Base-by-base conservation (phyloP, 2,113 vertebrate species). In the Columba janthina region DNA sequence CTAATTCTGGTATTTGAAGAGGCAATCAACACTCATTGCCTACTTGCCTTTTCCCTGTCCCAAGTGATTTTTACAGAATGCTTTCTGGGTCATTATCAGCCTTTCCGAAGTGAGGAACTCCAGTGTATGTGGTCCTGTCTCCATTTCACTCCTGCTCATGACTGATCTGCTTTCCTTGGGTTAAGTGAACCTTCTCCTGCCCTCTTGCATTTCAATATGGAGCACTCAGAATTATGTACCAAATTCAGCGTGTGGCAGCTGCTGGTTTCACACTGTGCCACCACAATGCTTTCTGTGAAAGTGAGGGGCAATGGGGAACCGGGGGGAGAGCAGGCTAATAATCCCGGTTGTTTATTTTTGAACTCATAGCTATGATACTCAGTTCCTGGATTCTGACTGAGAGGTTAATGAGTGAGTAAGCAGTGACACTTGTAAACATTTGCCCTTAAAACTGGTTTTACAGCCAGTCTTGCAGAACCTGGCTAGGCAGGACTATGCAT, bases 241-340 rank as follows among this genome's bases (percentile, higher is more conserved):
- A 64, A 73, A 74, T 74, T 66, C 65, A 51, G 22, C 6, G 2
- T 26, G 24, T n/a, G 26, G 61, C 77, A 82, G 40, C 91, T 87
- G 77, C 70, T 71, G 80, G 28, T 65, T 88, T 92, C 57, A 36
- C 13, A 5, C 2, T 0, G 1, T 77, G 73, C 46, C 40, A 62
- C n/a, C n/a, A 29, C 0, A 0, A 56, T 0, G 0, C 13, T 82
- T 48, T 38, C 61, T 2, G 1, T n/a, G 58, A 64, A 40, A 42
- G 40, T 18, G 48, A 16, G 5, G 24, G 5, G 1, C 1, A 1
- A n/a, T 32, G 36, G 21, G 16, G 15, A 69, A 16, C 2, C 4
- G 7, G 2, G 9, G 40, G 2, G 17, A 22, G 4, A 66, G 1
- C 20, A 32, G 15, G 34, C 17, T 28, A 57, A 38, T 29, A 71